Evolutionary conservation across 2,113 vertebrate genomes (phyloP), one percentile per base, ranked within the genome.

Genomic region (Lepus europaeus): DNA sequence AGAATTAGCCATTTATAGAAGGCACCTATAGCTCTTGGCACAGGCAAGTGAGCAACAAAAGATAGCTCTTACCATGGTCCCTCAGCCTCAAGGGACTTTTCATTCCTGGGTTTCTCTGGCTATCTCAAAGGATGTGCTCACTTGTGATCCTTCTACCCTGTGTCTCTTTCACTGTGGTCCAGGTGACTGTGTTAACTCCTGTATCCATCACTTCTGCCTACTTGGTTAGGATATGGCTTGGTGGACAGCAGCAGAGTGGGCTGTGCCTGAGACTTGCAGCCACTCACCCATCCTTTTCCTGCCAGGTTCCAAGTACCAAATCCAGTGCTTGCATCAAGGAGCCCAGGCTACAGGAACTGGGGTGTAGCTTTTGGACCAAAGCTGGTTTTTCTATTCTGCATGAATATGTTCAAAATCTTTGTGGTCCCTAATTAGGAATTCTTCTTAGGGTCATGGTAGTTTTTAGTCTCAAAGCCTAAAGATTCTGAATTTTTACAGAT

Each of bases 281-380:
- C 61, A 80, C 31, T 22, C 25, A 1, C 19, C 36, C 27, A 0
- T 77, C 31, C 63, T 81, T 74, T 59, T 13, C 83, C 59, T 53
- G 49, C n/a, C 64, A 5, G 36, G 6, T 14, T 11, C 56, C 20
- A 9, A 0, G 0, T 53, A 36, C 9, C 3, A 16, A 12, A 4
- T 17, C 0, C 0, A 8, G 1, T 4, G 7, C 51, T 3, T 25
- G 0, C 17, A 4, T 17, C 2, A 53, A 63, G 29, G 53, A 66
- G 14, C 74, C 77, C 31, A 2, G 22, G 27, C 39, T 20, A 31
- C 39, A 64, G 80, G 23, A 56, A 25, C 10, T 1, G 8, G 11
- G 8, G 22, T 49, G 45, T 20, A 2, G 49, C 78, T 78, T 68
- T 73, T 56, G 33, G 56, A 83, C n/a, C 89, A 39, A 72, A 81